A percentile compares a stretch with the other conserved stretches of the same genome.
phyloP scores from a whole-genome alignment of 1,140 invertebrate genomes.

The Cotesia glomerata region DNA sequence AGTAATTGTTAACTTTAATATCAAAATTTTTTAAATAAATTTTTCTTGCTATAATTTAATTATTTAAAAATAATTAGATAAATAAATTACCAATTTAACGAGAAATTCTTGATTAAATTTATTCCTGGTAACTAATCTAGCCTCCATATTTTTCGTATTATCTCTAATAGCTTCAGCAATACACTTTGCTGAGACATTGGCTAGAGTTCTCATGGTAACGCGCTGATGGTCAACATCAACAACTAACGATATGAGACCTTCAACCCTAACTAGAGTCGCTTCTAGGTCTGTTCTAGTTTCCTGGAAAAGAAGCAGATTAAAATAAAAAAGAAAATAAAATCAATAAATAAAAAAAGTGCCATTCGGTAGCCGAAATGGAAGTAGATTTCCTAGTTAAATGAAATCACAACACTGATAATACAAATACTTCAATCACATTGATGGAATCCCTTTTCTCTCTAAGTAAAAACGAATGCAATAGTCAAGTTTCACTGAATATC shows the following conservation, averaged over 20 bases:
- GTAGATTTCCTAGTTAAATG: too few relatives aligned
- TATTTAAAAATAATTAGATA: not conserved
- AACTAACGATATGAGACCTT: constrained; percentile 60
- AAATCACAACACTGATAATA: too few relatives aligned
- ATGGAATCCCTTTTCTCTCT: too few relatives aligned
- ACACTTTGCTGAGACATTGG: constrained; percentile 56
- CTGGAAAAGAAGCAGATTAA: constrained; percentile 40
- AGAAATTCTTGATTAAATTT: constrained; percentile 64
- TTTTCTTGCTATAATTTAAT: not conserved
- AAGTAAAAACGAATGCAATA: too few relatives aligned
- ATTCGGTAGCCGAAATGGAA: too few relatives aligned
- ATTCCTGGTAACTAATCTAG: constrained; percentile 60
- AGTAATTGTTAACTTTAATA: too few relatives aligned
- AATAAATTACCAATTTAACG: constrained; percentile 50
- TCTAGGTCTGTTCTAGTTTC: constrained; percentile 60
- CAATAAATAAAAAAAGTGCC: not conserved
- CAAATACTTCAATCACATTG: too few relatives aligned
- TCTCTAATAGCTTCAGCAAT: constrained; percentile 60
- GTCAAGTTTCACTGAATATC: too few relatives aligned
- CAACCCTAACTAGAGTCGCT: constrained; percentile 56
- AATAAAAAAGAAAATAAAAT: not conserved
- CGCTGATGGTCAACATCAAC: constrained; percentile 62
- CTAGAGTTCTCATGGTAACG: constrained; percentile 60
- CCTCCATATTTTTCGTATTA: constrained; percentile 57
- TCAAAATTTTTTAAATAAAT: too few relatives aligned